phyloP scores from a whole-genome alignment of 2,797 vertebrate species.

The Betta splendens region DNA sequence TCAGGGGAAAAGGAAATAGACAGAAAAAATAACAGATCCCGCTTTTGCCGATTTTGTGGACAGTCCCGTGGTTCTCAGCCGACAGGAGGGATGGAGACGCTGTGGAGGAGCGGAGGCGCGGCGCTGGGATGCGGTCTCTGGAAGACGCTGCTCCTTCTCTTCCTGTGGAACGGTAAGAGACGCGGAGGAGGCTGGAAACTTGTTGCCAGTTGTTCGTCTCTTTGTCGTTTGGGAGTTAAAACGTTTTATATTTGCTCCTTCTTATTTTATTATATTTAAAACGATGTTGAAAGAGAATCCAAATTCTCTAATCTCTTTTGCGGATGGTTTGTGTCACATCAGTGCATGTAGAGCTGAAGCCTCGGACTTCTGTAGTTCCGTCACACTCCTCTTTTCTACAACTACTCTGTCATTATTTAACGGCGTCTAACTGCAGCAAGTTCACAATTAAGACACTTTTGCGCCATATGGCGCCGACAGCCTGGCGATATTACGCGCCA shows the following conservation, averaged over 20 bases:
- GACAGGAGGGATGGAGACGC: slow-evolving; percentile 62
- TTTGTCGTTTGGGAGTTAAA: slow-evolving; percentile 1
- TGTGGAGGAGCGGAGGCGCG: slow-evolving; percentile 40
- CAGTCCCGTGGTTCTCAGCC: slow-evolving; percentile 32
- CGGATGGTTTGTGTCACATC: rapidly evolving
- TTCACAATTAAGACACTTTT: neutral
- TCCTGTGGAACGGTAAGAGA: slow-evolving; percentile 73
- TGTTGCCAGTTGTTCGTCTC: slow-evolving; percentile 47
- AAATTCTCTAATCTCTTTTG: slow-evolving; percentile 4
- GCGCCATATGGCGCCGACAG: neutral
- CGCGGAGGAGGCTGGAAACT: slow-evolving; percentile 35
- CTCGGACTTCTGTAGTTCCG: neutral
- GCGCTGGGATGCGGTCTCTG: slow-evolving; percentile 53
- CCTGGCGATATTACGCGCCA: neutral
- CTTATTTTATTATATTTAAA: neutral
- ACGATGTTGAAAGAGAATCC: rapidly evolving
- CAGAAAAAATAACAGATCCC: neutral
- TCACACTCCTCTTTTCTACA: neutral
- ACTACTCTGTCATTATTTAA: neutral
- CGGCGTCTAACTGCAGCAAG: slow-evolving; percentile 11
- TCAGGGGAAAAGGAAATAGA: slow-evolving; percentile 1
- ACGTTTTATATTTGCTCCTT: rapidly evolving
- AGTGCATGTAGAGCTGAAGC: too few relatives aligned
- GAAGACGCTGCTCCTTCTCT: slow-evolving; percentile 63
- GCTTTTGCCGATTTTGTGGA: slow-evolving; percentile 26